Conservation (phyloP, 37 sponge, comb jelly and placozoan genomes). For the Chondrilla cf. caribensis region DNA sequence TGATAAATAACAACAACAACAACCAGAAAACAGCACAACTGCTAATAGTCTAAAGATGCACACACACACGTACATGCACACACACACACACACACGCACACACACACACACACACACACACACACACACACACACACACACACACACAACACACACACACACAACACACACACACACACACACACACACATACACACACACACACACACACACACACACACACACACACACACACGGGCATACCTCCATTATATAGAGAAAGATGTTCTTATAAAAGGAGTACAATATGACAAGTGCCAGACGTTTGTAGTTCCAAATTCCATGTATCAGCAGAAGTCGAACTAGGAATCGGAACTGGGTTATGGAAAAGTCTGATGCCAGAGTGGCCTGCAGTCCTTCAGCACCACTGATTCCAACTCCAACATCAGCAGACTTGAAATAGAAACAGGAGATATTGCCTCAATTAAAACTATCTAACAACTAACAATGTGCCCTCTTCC, state of each 20-base stretch:
- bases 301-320: constrained; percentile 84
- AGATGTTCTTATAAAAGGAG: constrained; percentile 95
- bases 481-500: no score
- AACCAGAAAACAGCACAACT: not conserved
- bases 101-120: constrained; percentile 3
- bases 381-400: constrained; percentile 82
- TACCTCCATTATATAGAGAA: constrained; percentile 75
- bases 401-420: constrained; percentile 86
- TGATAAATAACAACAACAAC: no score
- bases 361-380: constrained; percentile 83
- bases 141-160: no score
- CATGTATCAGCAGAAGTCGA: constrained; percentile 83
- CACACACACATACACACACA: no score
- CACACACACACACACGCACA: constrained; percentile 21
- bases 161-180: no score
- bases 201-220: no score
- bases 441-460: not conserved
- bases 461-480: no score
- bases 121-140: not conserved
- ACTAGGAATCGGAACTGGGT: constrained; percentile 83
- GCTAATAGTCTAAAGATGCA: no score
- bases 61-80: not conserved
- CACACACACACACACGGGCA: not conserved
- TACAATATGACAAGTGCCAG: constrained; percentile 73
- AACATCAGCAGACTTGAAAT: constrained; percentile 71